Conservation (phyloP, 1,140 invertebrate genomes). For the Heliothis virescens region DNA sequence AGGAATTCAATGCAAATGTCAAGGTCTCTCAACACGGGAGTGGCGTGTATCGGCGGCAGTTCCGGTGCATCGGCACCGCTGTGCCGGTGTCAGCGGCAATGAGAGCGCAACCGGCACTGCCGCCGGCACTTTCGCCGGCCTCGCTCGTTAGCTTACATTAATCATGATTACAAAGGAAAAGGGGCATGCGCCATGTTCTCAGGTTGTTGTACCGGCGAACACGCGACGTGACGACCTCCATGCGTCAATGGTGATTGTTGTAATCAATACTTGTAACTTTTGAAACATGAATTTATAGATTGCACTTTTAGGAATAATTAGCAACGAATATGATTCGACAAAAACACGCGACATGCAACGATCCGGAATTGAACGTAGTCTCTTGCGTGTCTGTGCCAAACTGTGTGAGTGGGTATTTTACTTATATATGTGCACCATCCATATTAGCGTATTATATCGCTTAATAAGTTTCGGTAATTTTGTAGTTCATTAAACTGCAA, state of each 20-base stretch:
- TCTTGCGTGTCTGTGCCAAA: not conserved
- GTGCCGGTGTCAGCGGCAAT: constrained; percentile 33
- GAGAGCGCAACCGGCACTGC: constrained; percentile 57
- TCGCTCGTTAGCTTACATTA: constrained; percentile 41
- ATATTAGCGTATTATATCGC: not conserved
- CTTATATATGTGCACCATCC: not conserved
- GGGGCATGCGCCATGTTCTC: constrained; percentile 8
- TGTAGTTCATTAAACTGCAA: constrained; percentile 10
- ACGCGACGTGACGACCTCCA: not conserved
- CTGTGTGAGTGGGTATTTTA: not conserved
- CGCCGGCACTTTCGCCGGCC: constrained; percentile 63
- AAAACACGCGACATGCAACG: not conserved
- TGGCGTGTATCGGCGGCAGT: constrained; percentile 1
- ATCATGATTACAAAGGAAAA: constrained; percentile 46
- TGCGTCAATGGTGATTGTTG: not conserved
- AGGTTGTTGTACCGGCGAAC: constrained; percentile 27
- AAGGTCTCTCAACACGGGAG: constrained; percentile 17
- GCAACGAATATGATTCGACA: too few species aligned
- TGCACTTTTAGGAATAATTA: not conserved
- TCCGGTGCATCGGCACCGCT: not conserved
- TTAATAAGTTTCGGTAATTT: not conserved
- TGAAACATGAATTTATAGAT: not conserved
- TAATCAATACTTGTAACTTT: not conserved
- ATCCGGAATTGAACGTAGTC: not conserved
- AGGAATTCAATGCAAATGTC: constrained; percentile 36